Evolutionary conservation across 2,888 invertebrate species (phyloP), one percentile per base, ranked within the genome.

Genomic region (Sarcophaga variegata): DNA sequence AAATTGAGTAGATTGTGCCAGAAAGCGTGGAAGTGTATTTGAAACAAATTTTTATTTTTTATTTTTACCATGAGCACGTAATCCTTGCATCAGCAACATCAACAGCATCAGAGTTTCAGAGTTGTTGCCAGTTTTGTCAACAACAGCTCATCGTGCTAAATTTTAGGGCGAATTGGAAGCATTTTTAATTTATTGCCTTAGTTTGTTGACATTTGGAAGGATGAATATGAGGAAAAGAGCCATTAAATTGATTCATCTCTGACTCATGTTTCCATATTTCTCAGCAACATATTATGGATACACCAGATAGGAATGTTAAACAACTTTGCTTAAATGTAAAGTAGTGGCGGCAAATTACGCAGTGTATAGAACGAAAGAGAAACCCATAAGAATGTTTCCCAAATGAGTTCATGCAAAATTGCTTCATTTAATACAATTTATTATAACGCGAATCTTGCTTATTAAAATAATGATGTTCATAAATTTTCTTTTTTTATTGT

Each of bases 21-120:
- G 59, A 25, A 66, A 59, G 17, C 37, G 8, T 5, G 66, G 45
- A 75, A 69, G 47, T 66, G 45, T 47, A 66, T 80, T 80, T 70
- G 20, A 72, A 47, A 60, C 47, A 27, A 27, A 72, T 60, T 27
- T 72, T 74, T 20, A 45, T 66, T n/a, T 66, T n/a, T 45, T 12
- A 1, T 60, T 12, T 47, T 3, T n/a, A 62, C 3, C 54, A 69
- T 0, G 2, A 63, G 75, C 81, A 81, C 81, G 69, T 81, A 63
- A 11, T 54, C 69, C 69, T 20, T 66, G 25, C 25, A 59, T 66
- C 64, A 49, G 2, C 59, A 20, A 62, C 64, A 49, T 0, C 59
- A 20, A 54, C 69, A 69, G 49, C 20, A 69, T 27, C 20, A 27
- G 27, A 27, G 6, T 27, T 27, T 5, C 27, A 14, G 14, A 0